Evolutionary conservation across 2,888 invertebrate species (phyloP).

Genomic region (Candidula unifasciata): DNA sequence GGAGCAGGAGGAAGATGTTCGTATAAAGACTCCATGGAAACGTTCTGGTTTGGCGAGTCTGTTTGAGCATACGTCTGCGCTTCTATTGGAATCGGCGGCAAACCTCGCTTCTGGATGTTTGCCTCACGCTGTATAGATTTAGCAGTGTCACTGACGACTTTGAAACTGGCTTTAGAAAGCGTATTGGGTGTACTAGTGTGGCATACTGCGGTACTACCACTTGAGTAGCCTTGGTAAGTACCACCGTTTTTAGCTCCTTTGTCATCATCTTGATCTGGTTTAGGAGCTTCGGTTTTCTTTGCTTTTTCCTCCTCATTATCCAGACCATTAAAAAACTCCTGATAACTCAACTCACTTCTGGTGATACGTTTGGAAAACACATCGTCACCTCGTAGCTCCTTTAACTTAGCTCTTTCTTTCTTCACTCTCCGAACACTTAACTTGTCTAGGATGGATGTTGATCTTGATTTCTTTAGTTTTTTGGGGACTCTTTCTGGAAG

Average conservation of each 20-base stretch:
- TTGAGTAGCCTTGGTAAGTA: constrained; percentile 6
- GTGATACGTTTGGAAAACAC: constrained; percentile 70
- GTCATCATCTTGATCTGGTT: constrained; percentile 21
- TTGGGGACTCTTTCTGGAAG: constrained; percentile 66
- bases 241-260: background rate
- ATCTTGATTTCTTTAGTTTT: constrained; percentile 65
- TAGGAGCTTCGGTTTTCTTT: background rate
- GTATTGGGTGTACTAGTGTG: constrained; percentile 2
- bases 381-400: constrained; percentile 68
- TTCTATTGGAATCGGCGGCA: constrained; percentile 69
- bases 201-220: too few relatives aligned
- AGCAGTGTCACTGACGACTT: background rate
- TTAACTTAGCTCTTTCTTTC: constrained; percentile 70
- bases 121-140: constrained; percentile 16
- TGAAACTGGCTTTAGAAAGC: background rate
- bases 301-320: constrained; percentile 16
- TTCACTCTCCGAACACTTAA: constrained; percentile 68
- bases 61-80: constrained; percentile 19
- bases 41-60: constrained; percentile 17
- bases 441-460: constrained; percentile 67
- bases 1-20: constrained; percentile 72
- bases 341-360: constrained; percentile 64
- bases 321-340: constrained; percentile 57
- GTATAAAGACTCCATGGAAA: constrained; percentile 66
- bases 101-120: constrained; percentile 64